phyloP scores from a whole-genome alignment of 64 coral and sea anemone species.

The Pachyseris speciosa region DNA sequence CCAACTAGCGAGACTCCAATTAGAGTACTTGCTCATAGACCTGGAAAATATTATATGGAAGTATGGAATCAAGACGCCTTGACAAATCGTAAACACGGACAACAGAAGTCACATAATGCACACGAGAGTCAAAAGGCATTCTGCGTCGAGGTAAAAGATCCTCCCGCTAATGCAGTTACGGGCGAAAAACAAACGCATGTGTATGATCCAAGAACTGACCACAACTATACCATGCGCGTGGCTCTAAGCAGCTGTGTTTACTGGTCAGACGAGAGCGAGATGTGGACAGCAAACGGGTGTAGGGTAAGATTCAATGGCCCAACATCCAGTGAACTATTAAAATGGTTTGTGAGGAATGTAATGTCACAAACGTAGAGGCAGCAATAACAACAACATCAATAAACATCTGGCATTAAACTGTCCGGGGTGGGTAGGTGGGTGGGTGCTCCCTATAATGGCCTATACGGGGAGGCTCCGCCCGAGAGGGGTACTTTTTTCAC shows the following conservation, averaged over 20 bases:
- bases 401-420: no score
- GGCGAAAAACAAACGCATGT: constrained; percentile 11
- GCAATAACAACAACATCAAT: no score
- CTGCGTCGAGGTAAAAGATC: constrained; percentile 26
- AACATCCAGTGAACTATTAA: no score
- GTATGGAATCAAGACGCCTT: neutral
- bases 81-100: neutral
- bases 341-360: neutral
- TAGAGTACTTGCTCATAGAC: neutral
- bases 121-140: constrained; percentile 10
- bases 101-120: constrained; percentile 3
- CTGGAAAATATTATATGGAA: neutral
- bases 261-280: constrained; percentile 25
- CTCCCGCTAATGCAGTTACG: neutral
- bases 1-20: neutral
- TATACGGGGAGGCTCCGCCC: no score
- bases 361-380: no score
- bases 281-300: constrained; percentile 49
- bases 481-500: no score
- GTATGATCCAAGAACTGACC: neutral
- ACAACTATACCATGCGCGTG: constrained; percentile 41
- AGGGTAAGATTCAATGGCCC: constrained; percentile 9
- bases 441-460: no score
- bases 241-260: constrained; percentile 38
- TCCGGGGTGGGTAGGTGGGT: no score